These are phyloP conservation scores for Melolontha melolontha DNA, from an alignment of 2,888 invertebrate species.

Conservation along the genomic window DNA sequence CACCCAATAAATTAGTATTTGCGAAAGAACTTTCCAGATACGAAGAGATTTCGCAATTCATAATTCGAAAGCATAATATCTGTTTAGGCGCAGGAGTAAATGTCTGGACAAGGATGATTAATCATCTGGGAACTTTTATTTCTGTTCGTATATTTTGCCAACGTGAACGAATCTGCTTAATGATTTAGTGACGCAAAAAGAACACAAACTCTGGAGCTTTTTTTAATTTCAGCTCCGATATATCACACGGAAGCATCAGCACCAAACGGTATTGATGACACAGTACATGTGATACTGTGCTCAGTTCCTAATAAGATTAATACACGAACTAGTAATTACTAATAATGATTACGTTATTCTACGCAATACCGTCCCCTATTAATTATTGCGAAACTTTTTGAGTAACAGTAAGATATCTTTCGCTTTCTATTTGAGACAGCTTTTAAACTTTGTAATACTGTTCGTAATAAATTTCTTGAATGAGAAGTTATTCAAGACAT, in stretches of 20 bases:
- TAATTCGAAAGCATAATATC: constrained; percentile 27
- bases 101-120: constrained; percentile 23
- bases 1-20: too few species aligned
- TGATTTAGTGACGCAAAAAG: constrained; percentile 29
- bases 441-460: too few species aligned
- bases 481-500: too few species aligned
- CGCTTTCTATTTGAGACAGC: too few species aligned
- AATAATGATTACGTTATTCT: too few species aligned
- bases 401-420: too few species aligned
- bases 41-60: constrained; percentile 28
- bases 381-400: too few species aligned
- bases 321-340: too few species aligned
- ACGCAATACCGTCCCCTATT: too few species aligned
- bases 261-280: constrained; percentile 18
- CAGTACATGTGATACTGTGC: constrained; percentile 3
- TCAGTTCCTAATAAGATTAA: neutral
- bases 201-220: constrained; percentile 13
- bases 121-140: constrained; percentile 31
- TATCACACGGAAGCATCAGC: constrained; percentile 1
- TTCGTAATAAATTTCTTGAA: too few species aligned
- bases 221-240: constrained; percentile 26
- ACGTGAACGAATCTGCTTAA: constrained; percentile 15
- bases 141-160: constrained; percentile 15
- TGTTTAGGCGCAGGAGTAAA: constrained; percentile 22
- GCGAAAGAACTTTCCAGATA: constrained; percentile 15